These are phyloP conservation scores for Araneus ventricosus DNA, from an alignment of 1,140 invertebrate genomes.

Conservation along the genomic window DNA sequence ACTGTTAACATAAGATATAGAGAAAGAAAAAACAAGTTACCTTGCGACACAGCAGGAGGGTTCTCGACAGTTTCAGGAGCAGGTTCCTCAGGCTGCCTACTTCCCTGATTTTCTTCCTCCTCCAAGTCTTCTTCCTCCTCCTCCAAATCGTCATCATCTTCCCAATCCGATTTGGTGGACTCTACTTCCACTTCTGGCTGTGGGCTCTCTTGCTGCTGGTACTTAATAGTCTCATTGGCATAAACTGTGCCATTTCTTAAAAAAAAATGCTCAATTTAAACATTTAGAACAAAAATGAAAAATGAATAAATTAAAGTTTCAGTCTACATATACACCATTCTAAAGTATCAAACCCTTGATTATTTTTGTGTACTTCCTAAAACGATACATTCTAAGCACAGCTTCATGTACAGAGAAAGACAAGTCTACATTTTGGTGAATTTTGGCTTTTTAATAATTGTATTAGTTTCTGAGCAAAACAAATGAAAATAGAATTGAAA, in stretches of 20 bases:
- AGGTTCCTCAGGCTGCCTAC: slow-evolving; percentile 76
- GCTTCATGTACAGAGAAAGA: no score
- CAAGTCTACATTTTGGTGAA: no score
- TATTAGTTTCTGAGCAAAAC: no score
- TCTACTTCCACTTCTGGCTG: slow-evolving; percentile 75
- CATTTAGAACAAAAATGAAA: no score
- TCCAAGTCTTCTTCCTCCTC: slow-evolving; percentile 79
- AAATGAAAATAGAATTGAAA: no score
- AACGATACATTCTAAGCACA: no score
- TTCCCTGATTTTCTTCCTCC: slow-evolving; percentile 77
- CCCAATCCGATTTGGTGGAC: slow-evolving; percentile 76
- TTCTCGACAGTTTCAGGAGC: slow-evolving; percentile 26
- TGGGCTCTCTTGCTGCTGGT: slow-evolving; percentile 53
- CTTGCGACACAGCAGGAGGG: slow-evolving; percentile 56
- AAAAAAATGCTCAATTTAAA: background rate
- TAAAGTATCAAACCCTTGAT: no score
- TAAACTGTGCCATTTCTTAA: slow-evolving; percentile 66
- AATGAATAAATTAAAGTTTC: no score
- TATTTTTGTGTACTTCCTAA: no score
- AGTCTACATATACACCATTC: no score
- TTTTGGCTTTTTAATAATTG: no score
- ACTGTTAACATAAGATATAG: no score
- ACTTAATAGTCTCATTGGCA: slow-evolving; percentile 54
- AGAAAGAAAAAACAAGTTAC: background rate
- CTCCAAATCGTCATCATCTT: slow-evolving; percentile 76